Percentiles rank a stretch among this genome's conserved stretches.
phyloP scores from a whole-genome alignment of 1,140 invertebrate species.

The Scaptodrosophila lebanonensis region DNA sequence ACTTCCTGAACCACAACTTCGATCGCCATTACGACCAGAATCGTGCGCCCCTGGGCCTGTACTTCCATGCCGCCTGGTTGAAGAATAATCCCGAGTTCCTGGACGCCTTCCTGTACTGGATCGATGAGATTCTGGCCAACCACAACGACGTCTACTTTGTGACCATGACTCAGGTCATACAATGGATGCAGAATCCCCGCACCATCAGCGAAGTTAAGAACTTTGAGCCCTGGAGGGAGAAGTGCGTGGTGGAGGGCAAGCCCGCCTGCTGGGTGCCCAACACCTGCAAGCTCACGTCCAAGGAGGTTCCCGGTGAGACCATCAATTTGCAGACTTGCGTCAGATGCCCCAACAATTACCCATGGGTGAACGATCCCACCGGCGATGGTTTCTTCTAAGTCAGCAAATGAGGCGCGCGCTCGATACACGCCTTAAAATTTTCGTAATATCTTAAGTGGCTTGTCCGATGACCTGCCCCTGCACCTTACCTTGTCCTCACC shows the following conservation, averaged over 20 bases:
- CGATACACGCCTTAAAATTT: too few relatives aligned
- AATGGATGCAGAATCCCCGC: slow-evolving; percentile 96
- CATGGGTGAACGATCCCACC: slow-evolving; percentile 88
- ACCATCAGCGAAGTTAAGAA: slow-evolving; percentile 90
- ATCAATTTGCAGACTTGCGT: slow-evolving; percentile 95
- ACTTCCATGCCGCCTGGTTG: slow-evolving; percentile 97
- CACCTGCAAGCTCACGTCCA: slow-evolving; percentile 92
- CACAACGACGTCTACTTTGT: slow-evolving; percentile 97
- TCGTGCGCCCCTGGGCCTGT: slow-evolving; percentile 93
- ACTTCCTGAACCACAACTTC: slow-evolving; percentile 97
- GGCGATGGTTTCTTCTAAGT: slow-evolving; percentile 93
- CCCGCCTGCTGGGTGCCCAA: slow-evolving; percentile 92
- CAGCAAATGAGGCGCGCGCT: slow-evolving; percentile 30
- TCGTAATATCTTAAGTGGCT: too few relatives aligned
- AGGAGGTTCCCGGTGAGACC: slow-evolving; percentile 94
- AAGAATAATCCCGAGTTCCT: slow-evolving; percentile 96
- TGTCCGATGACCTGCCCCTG: background rate
- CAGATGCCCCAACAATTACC: slow-evolving; percentile 95
- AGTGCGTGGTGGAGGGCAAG: slow-evolving; percentile 88
- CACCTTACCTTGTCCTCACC: background rate
- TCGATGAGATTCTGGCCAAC: slow-evolving; percentile 91
- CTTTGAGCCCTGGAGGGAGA: slow-evolving; percentile 96
- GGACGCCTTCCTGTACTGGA: slow-evolving; percentile 95
- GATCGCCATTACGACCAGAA: slow-evolving; percentile 96
- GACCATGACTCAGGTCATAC: slow-evolving; percentile 97